Percentiles rank a stretch among this genome's conserved stretches.
These are phyloP conservation scores for Rhinatrema bivittatum DNA, from an alignment of 2,797 vertebrate species.

Conservation along the genomic window DNA sequence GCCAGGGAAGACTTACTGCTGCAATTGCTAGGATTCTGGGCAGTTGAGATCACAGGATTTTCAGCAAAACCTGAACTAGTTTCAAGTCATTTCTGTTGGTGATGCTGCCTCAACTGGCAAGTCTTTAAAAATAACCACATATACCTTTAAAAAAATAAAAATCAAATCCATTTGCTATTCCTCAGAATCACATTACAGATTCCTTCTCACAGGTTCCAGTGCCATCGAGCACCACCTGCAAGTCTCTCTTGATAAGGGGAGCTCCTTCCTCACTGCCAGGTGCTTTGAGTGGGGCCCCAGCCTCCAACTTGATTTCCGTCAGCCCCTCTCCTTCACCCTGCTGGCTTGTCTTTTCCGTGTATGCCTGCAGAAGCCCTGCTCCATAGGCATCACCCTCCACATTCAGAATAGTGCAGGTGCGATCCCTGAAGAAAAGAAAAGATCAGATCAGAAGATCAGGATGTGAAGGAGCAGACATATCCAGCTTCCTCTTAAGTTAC, in stretches of 20 bases:
- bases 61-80: no score
- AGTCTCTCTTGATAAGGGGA: constrained; percentile 55
- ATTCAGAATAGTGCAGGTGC: constrained; percentile 79
- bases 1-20: no score
- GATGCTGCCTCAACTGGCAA: no score
- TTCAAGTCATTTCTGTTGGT: no score
- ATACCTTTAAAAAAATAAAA: no score
- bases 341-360: constrained; percentile 44
- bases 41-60: no score
- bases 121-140: no score
- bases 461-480: background rate
- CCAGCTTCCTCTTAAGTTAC: no score
- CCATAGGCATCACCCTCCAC: constrained; percentile 84
- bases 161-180: no score
- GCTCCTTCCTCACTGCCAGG: constrained; percentile 39
- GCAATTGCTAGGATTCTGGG: no score
- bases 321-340: constrained; percentile 27
- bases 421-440: constrained; percentile 54
- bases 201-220: constrained; percentile 44
- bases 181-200: constrained; percentile 69
- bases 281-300: rapidly evolving
- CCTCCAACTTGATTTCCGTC: constrained; percentile 43
- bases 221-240: background rate
- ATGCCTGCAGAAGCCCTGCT: constrained; percentile 74
- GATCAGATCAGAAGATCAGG: background rate